Base-by-base conservation (phyloP, 2,888 invertebrate species). In the Agriotes lineatus region DNA sequence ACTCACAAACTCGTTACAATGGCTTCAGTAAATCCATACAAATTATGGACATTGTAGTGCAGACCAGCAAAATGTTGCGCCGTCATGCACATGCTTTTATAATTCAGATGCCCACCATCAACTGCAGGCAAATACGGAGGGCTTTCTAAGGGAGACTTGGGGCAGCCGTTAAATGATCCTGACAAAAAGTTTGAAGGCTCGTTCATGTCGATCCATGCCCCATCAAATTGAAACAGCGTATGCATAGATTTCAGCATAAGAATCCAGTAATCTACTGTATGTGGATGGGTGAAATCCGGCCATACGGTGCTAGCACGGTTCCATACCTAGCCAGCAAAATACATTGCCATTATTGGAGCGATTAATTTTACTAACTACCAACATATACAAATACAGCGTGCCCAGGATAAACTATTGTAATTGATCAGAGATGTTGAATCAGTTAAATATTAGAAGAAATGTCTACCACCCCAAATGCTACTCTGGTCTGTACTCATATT, bases 161-260 rank as follows among this genome's bases (percentile, higher is more conserved):
- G 85, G 77, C 91, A 91, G 1, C 90, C 89, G 67, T 80, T 79
- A 64, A 79, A 77, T 0, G 82, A 76, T 1, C 84, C 95, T 72
- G 91, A 87, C 12, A 89, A 85, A 84, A 95, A 94, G 85, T 95
- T 95, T 0, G 93, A 92, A 0, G 94, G 94, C 80, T 96, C 96
- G 84, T 96, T 95, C 95, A 96, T 96, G 78, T 95, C 94, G 75
- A 96, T 93, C 96, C 96, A 96, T 44, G 91, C 90, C 9, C 95
- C 96, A 79, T 96, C 96, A 77, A 90, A 94, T 1, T 87, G 83
- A 56, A 95, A 84, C 66, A 82, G 77, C 6, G 88, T 82, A 75
- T 93, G 90, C 79, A 93, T 88, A 10, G 86, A 81, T 1, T 84
- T 81, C 80, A 95, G 84, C 90, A 93, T 91, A 66, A 88, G 86